Evolutionary conservation across 2,113 vertebrate species (phyloP).

Genomic region (Esox niger): DNA sequence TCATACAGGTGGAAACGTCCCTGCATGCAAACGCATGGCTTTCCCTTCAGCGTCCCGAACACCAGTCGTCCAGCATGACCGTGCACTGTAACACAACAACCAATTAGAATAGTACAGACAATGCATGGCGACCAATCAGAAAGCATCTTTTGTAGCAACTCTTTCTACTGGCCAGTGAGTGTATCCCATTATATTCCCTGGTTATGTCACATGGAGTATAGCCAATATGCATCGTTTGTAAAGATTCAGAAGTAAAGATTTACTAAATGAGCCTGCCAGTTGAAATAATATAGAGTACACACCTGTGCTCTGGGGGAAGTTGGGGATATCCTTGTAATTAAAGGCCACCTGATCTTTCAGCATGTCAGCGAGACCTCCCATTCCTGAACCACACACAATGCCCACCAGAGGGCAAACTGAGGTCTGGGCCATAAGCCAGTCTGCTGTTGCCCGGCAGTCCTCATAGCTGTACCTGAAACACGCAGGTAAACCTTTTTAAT

Average conservation of each 20-base stretch:
- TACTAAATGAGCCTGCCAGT: not conserved
- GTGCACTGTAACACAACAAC: constrained; percentile 68
- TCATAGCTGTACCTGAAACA: constrained; percentile 76
- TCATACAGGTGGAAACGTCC: constrained; percentile 91
- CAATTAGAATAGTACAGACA: constrained; percentile 5
- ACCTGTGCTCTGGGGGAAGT: constrained; percentile 88
- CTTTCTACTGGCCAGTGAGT: no score
- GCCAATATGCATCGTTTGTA: no score
- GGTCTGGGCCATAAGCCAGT: constrained; percentile 79
- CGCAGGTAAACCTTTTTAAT: not conserved
- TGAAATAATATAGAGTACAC: constrained; percentile 5
- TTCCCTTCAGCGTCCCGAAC: constrained; percentile 83
- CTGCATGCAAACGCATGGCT: constrained; percentile 88
- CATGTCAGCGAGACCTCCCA: constrained; percentile 79
- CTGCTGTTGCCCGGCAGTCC: constrained; percentile 76
- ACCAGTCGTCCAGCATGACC: constrained; percentile 84
- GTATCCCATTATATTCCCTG: no score
- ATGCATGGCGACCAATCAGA: not conserved
- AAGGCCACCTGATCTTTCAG: constrained; percentile 78
- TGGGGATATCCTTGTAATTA: constrained; percentile 83
- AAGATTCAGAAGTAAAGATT: not conserved
- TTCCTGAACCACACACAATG: constrained; percentile 85
- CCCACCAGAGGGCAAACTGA: constrained; percentile 75
- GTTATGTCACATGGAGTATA: no score
- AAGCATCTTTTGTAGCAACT: not conserved